A percentile compares a stretch with the other conserved stretches of the same genome.
Conservation (phyloP, 2,888 invertebrate genomes). For the Metacarcinus magister region DNA sequence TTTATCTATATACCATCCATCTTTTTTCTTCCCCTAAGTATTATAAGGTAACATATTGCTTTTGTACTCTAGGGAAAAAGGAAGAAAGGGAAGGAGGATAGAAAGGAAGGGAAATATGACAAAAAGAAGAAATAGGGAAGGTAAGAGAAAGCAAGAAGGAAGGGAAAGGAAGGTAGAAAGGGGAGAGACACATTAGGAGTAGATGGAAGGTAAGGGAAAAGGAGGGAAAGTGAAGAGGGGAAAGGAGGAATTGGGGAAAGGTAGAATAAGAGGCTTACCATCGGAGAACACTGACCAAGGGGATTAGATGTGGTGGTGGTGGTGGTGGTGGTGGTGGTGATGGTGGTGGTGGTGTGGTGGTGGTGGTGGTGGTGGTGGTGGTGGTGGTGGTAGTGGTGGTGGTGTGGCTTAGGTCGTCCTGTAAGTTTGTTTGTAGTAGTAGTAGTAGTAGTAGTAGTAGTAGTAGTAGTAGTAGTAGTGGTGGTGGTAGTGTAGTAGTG, state of each 20-base stretch:
- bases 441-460: too few relatives aligned
- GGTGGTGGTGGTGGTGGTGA: neutral
- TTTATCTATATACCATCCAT: neutral
- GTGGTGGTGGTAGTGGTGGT: neutral
- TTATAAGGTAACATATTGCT: neutral
- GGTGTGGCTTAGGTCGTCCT: neutral
- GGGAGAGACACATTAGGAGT: neutral
- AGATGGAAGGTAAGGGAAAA: neutral
- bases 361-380: neutral
- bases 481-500: neutral
- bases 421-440: too few relatives aligned
- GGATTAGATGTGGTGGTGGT: neutral
- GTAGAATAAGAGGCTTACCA: slow-evolving; percentile 11
- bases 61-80: neutral
- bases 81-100: neutral
- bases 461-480: too few relatives aligned
- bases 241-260: neutral
- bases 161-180: neutral
- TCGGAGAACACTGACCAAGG: neutral
- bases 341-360: neutral
- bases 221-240: neutral
- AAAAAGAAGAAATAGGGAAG: neutral
- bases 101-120: neutral
- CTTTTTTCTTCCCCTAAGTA: neutral
- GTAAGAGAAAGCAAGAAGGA: neutral